phyloP scores from a whole-genome alignment of 2,888 invertebrate species.

The Agrotis segetum region DNA sequence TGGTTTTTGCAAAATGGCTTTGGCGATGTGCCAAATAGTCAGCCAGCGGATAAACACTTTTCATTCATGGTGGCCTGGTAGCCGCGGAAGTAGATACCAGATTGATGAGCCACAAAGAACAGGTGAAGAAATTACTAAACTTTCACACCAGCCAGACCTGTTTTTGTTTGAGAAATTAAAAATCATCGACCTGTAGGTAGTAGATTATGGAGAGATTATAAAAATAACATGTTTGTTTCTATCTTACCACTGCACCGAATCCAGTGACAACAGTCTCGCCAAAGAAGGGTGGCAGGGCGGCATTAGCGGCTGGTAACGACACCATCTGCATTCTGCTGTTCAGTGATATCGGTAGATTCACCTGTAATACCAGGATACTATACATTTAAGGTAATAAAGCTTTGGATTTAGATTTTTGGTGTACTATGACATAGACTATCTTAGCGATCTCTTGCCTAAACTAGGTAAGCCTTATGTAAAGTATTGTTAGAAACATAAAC shows the following conservation, averaged over 20 bases:
- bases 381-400: constrained; percentile 14
- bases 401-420: constrained; percentile 5
- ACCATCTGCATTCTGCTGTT: constrained; percentile 78
- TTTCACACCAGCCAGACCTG: too few species aligned
- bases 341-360: constrained; percentile 77
- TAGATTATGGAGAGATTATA: too few species aligned
- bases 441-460: too few species aligned
- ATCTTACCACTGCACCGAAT: constrained; percentile 84
- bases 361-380: constrained; percentile 69
- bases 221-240: not conserved
- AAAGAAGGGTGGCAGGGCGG: constrained; percentile 76
- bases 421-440: not conserved
- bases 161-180: not conserved
- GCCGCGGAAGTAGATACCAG: constrained; percentile 59
- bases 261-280: constrained; percentile 87
- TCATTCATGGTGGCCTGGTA: constrained; percentile 55
- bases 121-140: not conserved
- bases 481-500: too few species aligned
- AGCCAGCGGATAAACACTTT: constrained; percentile 34
- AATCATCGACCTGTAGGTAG: too few species aligned
- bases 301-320: constrained; percentile 71
- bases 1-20: constrained; percentile 48
- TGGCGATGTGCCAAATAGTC: constrained; percentile 41
- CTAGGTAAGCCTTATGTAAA: too few species aligned
- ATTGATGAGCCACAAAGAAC: constrained; percentile 49